Conservation (phyloP, 2,113 vertebrate species). For the Cisticola juncidis region DNA sequence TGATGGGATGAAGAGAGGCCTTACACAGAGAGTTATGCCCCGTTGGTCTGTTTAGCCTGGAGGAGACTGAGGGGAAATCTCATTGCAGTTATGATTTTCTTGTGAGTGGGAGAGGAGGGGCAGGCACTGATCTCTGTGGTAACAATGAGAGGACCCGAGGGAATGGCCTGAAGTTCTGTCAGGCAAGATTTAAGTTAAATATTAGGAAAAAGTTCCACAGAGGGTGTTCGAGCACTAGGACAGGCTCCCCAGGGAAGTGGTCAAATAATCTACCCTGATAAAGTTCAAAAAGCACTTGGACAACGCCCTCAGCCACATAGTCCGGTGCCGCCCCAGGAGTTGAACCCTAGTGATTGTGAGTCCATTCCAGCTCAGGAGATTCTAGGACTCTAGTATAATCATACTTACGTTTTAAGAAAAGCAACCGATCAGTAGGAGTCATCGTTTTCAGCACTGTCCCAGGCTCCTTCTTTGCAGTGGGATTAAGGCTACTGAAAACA, state of each 20-base stretch:
- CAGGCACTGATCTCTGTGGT: neutral
- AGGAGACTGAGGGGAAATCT: neutral
- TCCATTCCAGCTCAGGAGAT: neutral
- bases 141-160: accelerated
- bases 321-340: neutral
- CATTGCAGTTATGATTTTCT: neutral
- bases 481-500: constrained; percentile 46
- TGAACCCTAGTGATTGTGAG: neutral
- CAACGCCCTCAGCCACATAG: accelerated
- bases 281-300: accelerated
- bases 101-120: neutral
- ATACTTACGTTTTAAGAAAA: constrained; percentile 76
- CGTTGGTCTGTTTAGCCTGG: neutral
- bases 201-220: neutral
- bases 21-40: neutral
- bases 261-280: neutral
- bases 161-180: neutral
- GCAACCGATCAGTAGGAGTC: constrained; percentile 32
- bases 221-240: neutral
- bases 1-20: neutral
- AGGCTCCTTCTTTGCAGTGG: constrained; percentile 33
- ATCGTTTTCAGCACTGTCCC: constrained; percentile 63
- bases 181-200: neutral
- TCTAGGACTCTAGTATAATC: neutral
- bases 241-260: neutral